These are phyloP conservation scores for Zoanthus sociatus DNA, from an alignment of 92 coral and sea anemone species.

Conservation along the genomic window DNA sequence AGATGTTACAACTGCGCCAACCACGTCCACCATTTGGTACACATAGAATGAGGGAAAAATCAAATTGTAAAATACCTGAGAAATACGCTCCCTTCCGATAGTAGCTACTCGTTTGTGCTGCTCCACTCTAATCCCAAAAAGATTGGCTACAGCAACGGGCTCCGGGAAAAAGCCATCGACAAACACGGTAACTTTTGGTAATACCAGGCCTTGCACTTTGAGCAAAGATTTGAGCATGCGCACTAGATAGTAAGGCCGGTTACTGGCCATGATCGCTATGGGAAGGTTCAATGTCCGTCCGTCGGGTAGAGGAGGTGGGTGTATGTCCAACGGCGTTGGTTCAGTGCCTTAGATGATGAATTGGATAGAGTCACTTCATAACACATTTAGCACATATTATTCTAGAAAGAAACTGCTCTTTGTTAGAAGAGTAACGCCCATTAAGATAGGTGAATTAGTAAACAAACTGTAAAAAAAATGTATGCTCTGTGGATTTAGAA, in stretches of 20 bases:
- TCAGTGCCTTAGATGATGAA: slow-evolving; percentile 53
- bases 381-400: not conserved
- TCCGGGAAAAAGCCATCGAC: slow-evolving; percentile 86
- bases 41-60: not conserved
- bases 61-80: slow-evolving; percentile 62
- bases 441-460: too few relatives aligned
- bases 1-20: too few relatives aligned
- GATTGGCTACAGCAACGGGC: slow-evolving; percentile 65
- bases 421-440: too few relatives aligned
- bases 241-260: slow-evolving; percentile 80
- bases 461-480: too few relatives aligned
- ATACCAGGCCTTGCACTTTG: slow-evolving; percentile 73
- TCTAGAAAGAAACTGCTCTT: not conserved
- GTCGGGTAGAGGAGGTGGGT: slow-evolving; percentile 73
- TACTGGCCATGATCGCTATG: slow-evolving; percentile 81
- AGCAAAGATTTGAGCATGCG: slow-evolving; percentile 77
- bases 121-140: slow-evolving; percentile 72
- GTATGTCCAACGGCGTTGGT: slow-evolving; percentile 58
- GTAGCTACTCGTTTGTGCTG: slow-evolving; percentile 72
- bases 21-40: too few relatives aligned
- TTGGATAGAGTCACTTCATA: not conserved
- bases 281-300: slow-evolving; percentile 76
- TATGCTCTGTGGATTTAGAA: too few relatives aligned
- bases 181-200: slow-evolving; percentile 78
- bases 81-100: slow-evolving; percentile 65